Evolutionary conservation across 2,888 invertebrate genomes (phyloP).

Genomic region (Meganola albula): DNA sequence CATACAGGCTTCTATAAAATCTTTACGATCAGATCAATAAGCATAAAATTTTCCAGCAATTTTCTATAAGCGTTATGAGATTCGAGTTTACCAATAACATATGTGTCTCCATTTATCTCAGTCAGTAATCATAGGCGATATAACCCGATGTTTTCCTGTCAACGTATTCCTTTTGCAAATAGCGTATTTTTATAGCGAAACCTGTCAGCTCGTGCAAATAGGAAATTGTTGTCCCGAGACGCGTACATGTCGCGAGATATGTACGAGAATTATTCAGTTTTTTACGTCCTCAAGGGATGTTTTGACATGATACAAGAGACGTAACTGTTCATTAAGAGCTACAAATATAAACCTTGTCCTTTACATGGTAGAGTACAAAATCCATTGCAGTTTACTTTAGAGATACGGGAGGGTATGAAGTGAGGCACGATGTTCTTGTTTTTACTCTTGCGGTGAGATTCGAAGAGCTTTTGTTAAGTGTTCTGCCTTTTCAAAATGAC

Average conservation of each 20-base stretch:
- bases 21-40: constrained; percentile 18
- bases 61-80: constrained; percentile 15
- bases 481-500: constrained; percentile 20
- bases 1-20: constrained; percentile 21
- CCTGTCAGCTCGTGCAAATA: constrained; percentile 52
- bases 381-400: constrained; percentile 12
- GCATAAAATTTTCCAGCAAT: constrained; percentile 14
- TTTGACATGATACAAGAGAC: constrained; percentile 35
- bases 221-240: constrained; percentile 63
- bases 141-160: constrained; percentile 24
- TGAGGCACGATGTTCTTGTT: constrained; percentile 52
- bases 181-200: constrained; percentile 49
- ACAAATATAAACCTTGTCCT: constrained; percentile 16
- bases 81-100: constrained; percentile 18
- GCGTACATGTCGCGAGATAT: constrained; percentile 56
- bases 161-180: constrained; percentile 48
- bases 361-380: constrained; percentile 15
- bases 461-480: constrained; percentile 62
- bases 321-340: constrained; percentile 28
- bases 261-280: constrained; percentile 66
- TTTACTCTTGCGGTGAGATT: constrained; percentile 62
- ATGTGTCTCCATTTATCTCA: constrained; percentile 18
- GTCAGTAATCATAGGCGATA: constrained; percentile 19
- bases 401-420: constrained; percentile 40
- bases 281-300: constrained; percentile 56